A percentile compares a stretch with the other conserved stretches of the same genome.
phyloP scores from a whole-genome alignment of 92 coral and sea anemone genomes.

The Muricea muricata region DNA sequence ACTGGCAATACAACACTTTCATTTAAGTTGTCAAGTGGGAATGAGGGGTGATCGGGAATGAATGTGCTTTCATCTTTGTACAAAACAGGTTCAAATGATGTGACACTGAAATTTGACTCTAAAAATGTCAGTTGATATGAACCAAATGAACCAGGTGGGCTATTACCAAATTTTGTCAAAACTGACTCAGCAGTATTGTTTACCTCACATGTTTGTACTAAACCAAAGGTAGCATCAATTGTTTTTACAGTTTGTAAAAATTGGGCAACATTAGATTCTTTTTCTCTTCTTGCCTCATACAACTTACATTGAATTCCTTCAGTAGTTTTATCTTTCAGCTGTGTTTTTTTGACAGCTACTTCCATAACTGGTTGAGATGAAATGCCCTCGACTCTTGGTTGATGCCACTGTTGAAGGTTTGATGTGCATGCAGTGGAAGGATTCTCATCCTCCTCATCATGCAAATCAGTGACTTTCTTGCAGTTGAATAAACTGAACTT shows the following conservation, averaged over 20 bases:
- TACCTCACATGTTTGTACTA: slow-evolving; percentile 57
- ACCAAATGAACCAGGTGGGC: slow-evolving; percentile 71
- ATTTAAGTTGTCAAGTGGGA: slow-evolving; percentile 48
- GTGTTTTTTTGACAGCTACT: slow-evolving; percentile 57
- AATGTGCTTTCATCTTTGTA: neutral
- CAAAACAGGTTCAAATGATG: slow-evolving; percentile 5
- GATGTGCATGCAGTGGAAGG: slow-evolving; percentile 60
- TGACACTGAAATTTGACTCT: slow-evolving; percentile 51
- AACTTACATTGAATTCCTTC: slow-evolving; percentile 53
- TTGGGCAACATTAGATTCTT: slow-evolving; percentile 42
- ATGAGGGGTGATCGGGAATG: slow-evolving; percentile 46
- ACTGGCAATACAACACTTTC: slow-evolving; percentile 28
- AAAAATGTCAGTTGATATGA: slow-evolving; percentile 57
- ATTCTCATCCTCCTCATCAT: slow-evolving; percentile 52
- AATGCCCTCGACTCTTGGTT: slow-evolving; percentile 54
- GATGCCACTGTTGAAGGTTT: slow-evolving; percentile 66
- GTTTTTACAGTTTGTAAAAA: slow-evolving; percentile 34
- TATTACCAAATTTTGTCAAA: slow-evolving; percentile 64
- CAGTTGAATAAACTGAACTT: slow-evolving; percentile 1
- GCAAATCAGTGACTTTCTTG: slow-evolving; percentile 48
- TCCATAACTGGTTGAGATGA: slow-evolving; percentile 64
- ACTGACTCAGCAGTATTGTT: slow-evolving; percentile 19
- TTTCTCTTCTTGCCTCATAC: slow-evolving; percentile 54
- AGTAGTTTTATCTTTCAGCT: slow-evolving; percentile 26
- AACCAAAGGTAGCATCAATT: slow-evolving; percentile 58